phyloP scores from a whole-genome alignment of 2,113 vertebrate species.

The Colistium nudipinnis region DNA sequence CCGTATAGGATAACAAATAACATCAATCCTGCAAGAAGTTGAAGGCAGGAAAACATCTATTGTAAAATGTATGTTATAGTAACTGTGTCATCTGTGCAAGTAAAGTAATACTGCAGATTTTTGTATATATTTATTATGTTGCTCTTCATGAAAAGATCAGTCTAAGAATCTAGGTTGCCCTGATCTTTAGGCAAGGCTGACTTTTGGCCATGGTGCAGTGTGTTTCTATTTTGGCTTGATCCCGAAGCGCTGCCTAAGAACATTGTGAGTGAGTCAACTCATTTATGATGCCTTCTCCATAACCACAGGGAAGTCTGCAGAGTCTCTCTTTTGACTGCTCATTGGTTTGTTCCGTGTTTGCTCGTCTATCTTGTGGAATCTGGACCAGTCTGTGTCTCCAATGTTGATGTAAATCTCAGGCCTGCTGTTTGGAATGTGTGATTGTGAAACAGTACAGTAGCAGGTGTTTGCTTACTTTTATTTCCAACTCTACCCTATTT shows the following conservation, averaged over 20 bases:
- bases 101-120: not conserved
- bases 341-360: slow-evolving; percentile 19
- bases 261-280: slow-evolving; percentile 63
- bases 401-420: slow-evolving; percentile 9
- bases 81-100: not conserved
- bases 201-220: slow-evolving; percentile 49
- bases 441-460: not conserved
- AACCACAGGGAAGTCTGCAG: slow-evolving; percentile 24
- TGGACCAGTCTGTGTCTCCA: slow-evolving; percentile 16
- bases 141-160: slow-evolving; percentile 33
- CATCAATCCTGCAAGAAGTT: no score
- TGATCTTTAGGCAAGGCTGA: slow-evolving; percentile 61
- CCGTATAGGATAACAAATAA: no score
- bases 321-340: slow-evolving; percentile 24
- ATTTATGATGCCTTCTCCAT: slow-evolving; percentile 57
- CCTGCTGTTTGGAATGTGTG: not conserved
- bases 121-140: not conserved
- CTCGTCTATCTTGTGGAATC: slow-evolving; percentile 30
- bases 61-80: not conserved
- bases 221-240: slow-evolving; percentile 62
- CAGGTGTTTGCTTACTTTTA: no score
- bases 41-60: not conserved
- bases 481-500: no score
- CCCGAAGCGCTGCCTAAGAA: slow-evolving; percentile 57
- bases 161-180: slow-evolving; percentile 60